Evolutionary conservation across 2,113 vertebrate genomes (phyloP), one percentile per base, ranked within the genome.

Genomic region (Nothoprocta perdicaria): DNA sequence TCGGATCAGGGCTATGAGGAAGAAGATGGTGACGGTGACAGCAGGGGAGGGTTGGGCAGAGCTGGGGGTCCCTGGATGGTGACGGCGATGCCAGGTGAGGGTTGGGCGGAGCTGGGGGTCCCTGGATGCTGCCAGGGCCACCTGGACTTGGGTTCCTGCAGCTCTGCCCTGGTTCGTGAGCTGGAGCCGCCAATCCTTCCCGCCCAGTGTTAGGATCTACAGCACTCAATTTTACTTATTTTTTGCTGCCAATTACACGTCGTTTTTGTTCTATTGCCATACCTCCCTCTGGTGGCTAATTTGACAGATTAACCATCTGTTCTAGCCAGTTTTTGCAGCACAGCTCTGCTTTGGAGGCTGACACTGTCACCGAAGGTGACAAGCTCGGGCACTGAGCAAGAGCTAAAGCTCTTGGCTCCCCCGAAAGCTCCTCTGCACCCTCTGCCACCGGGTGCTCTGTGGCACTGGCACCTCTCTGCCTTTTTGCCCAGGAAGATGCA

Each of bases 261-360:
- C 8, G 48, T 22, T 26, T 69, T 67, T 66, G 41, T 77, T 68
- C 41, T 65, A 89, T 86, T 92, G 41, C 66, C 9, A 0, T 89
- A 77, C 81, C 93, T 93, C 90, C 94, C 85, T 96, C 95, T 94
- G 86, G 74, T 94, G 89, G 91, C 40, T 91, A 38, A 88, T 84
- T 65, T 73, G 66, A 17, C 73, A 53, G 29, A 40, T 87, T 52
- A 92, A 33, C 45, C 7, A 21, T 84, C 31, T 50, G 18, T 43
- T 82, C 74, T 73, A 74, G 86, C 80, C 66, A 53, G 62, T 90
- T 86, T 84, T 18, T 52, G 15, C 48, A 69, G 29, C 14, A 45
- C 38, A 31, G 63, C 75, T 86, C 4, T 38, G 15, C 79, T 14
- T 41, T 61, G 68, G 46, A 76, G 66, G 33, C 29, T 78, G 19